These are phyloP conservation scores for Gavialis gangeticus DNA, from an alignment of 2,113 vertebrate genomes.

Conservation along the genomic window DNA sequence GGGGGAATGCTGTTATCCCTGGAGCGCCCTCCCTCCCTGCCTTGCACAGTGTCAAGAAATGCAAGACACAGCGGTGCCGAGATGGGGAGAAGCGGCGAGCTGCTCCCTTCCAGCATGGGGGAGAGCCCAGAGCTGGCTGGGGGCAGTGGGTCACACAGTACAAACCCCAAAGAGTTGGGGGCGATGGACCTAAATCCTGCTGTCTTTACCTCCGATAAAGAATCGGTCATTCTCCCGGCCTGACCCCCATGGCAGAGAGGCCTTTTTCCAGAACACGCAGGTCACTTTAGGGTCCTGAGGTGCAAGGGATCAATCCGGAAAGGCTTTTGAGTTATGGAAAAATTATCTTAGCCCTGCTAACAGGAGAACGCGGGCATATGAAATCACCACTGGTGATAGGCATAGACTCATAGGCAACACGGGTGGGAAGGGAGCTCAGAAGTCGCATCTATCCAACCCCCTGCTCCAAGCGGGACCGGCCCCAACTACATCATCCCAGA, in stretches of 20 bases:
- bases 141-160: neutral
- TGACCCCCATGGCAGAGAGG: neutral
- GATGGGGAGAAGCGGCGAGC: neutral
- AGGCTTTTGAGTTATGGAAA: neutral
- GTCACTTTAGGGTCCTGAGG: neutral
- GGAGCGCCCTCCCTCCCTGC: no score
- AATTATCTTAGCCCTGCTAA: neutral
- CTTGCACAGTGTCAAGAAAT: no score
- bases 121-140: neutral
- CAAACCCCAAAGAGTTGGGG: no score
- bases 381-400: neutral
- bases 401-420: no score
- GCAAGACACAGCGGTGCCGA: neutral
- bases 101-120: rapidly evolving
- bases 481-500: no score
- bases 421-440: no score
- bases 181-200: neutral
- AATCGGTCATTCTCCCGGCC: neutral
- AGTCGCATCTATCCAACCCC: no score
- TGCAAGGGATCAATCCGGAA: neutral
- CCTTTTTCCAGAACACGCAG: neutral
- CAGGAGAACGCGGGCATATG: neutral
- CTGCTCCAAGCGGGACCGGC: no score
- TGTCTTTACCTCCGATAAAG: neutral
- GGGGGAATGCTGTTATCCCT: no score